Base-by-base conservation (phyloP, 1,140 invertebrate species). In the Pogonomyrmex californicus region DNA sequence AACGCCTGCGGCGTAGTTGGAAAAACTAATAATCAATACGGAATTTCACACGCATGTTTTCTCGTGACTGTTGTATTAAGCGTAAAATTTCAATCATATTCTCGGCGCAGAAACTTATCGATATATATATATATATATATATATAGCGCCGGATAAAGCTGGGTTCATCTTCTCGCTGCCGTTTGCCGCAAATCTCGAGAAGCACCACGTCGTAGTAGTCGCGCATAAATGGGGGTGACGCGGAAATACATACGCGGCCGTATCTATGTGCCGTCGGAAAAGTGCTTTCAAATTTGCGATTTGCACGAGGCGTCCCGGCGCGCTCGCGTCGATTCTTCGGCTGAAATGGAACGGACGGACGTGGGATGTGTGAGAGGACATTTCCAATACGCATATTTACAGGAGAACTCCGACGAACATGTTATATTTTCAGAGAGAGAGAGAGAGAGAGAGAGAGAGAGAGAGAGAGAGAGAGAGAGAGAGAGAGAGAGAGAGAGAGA, bases 261-360 rank as follows among this genome's bases (percentile, higher is more conserved):
- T 51, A 60, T 83, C 66, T 82, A 73, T 10, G 85, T 54, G 54
- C 54, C 51, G 54, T 60, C 54, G 65, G 87, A 58, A 82, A 70
- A 86, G 62, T 89, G 83, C 70, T 88, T 88, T 86, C 62, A 73
- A 88, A 89, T 89, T 89, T 89, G 87, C 87, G 87, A 89, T 89
- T 77, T 89, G 70, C 70, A 23, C 49, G 76, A 44, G 79, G 63
- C 66, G 63, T 88, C 12, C 36, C 60, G 75, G n/a, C 60, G 85
- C 38, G 47, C 23, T 38, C 41, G 12, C 41, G 68, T 63, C 78
- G 88, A 85, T 90, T 85, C 75, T 85, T 90, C 49, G 54, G 17
- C 41, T 41, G 85, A 87, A 90, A 90, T 87, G 85, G 78, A 78
- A 87, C 56, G 85, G 54, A 81, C 77, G 70, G 86, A 75, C 49